Evolutionary conservation across 2,888 invertebrate species (phyloP).

Genomic region (Cephus pygmeus): DNA sequence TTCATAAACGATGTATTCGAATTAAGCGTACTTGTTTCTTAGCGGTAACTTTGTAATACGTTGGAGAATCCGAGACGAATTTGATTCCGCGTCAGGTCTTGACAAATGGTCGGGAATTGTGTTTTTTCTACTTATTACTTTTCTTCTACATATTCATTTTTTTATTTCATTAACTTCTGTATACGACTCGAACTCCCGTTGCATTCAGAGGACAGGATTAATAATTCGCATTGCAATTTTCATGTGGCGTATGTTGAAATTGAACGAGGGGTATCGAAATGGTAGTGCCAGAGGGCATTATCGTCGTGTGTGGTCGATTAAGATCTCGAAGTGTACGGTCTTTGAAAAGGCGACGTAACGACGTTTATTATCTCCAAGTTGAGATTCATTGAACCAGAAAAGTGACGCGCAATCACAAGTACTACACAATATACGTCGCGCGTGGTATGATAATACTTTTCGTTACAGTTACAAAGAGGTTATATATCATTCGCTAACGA

Average conservation of each 20-base stretch:
- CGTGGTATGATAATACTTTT: not conserved
- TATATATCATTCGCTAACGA: not conserved
- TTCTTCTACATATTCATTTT: not conserved
- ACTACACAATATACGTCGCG: not conserved
- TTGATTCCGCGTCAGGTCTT: not conserved
- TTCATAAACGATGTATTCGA: not conserved
- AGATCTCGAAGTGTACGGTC: constrained; percentile 23
- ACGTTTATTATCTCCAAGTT: not conserved
- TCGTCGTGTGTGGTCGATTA: constrained; percentile 37
- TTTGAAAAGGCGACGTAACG: not conserved
- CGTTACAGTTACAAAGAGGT: not conserved
- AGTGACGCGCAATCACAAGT: not conserved
- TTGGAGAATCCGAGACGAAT: not conserved
- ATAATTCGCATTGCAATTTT: not conserved
- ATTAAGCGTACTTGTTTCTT: not conserved
- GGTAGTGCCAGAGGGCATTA: not conserved
- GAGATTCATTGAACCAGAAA: not conserved
- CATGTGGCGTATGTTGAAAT: not conserved
- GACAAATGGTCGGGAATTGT: not conserved
- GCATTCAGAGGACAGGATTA: not conserved
- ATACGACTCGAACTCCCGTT: not conserved
- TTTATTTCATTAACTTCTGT: not conserved
- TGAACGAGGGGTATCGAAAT: not conserved
- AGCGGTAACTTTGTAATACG: not conserved
- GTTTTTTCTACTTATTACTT: not conserved